Percentiles rank a stretch among this genome's conserved stretches.
These are phyloP conservation scores for Pionites leucogaster DNA, from an alignment of 2,113 vertebrate genomes.

Conservation along the genomic window DNA sequence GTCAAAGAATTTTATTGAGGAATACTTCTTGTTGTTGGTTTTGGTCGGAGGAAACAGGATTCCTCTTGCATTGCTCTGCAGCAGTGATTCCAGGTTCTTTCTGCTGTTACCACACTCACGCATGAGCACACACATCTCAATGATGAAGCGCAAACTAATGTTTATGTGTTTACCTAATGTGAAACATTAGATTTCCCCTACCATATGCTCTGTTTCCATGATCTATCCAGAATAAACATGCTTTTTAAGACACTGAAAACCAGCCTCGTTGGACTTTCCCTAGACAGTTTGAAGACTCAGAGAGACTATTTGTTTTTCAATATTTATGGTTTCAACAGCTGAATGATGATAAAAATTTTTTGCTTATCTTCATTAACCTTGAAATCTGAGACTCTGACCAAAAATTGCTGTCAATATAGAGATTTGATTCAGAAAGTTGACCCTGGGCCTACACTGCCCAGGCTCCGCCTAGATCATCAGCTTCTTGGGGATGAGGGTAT, in stretches of 20 bases:
- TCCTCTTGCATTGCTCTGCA: not conserved
- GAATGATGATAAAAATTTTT: not conserved
- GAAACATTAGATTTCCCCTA: not conserved
- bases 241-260: not conserved
- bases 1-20: not conserved
- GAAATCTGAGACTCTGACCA: not conserved
- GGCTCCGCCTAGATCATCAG: not conserved
- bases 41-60: not conserved
- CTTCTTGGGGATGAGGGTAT: not conserved
- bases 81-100: fast-evolving
- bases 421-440: not conserved
- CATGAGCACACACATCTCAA: not conserved
- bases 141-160: not conserved
- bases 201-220: not conserved
- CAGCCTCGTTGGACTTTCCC: not conserved
- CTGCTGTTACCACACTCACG: fast-evolving
- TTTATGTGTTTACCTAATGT: not conserved
- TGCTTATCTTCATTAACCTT: not conserved
- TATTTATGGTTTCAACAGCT: not conserved
- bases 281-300: not conserved
- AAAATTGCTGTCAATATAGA: not conserved
- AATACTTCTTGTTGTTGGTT: not conserved
- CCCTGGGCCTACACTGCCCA: not conserved
- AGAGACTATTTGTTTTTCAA: not conserved
- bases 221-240: not conserved